These are phyloP conservation scores for Drosophila anomalata DNA, from an alignment of 2,888 invertebrate species.

Conservation along the genomic window DNA sequence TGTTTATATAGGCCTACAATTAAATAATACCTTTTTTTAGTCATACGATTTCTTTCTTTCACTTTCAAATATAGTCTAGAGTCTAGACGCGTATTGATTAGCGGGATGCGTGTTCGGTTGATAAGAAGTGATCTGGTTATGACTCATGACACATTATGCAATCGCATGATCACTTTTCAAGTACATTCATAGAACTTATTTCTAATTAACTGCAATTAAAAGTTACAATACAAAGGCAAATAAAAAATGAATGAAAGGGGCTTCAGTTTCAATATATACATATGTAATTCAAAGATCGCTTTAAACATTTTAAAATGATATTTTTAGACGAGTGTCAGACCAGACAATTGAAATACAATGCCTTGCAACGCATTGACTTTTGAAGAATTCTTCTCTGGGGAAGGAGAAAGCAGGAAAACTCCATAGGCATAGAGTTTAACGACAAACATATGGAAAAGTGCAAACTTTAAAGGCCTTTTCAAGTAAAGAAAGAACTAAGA, in stretches of 20 bases:
- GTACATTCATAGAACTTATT: not conserved
- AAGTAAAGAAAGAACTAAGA: constrained; percentile 12
- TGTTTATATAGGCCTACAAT: not conserved
- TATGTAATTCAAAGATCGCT: not conserved
- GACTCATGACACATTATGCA: constrained; percentile 21
- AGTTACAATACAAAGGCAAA: not conserved
- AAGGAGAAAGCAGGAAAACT: not conserved
- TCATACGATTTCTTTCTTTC: constrained; percentile 25
- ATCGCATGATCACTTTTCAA: constrained; percentile 29
- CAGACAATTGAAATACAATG: constrained; percentile 19
- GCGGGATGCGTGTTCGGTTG: constrained; percentile 12
- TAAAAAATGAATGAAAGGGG: not conserved
- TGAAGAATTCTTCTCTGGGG: constrained; percentile 1
- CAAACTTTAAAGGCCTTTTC: constrained; percentile 5
- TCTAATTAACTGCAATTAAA: constrained; percentile 17
- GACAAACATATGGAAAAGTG: constrained; percentile 5
- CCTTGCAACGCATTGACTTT: not conserved
- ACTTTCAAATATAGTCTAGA: constrained; percentile 5
- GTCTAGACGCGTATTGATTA: constrained; percentile 4
- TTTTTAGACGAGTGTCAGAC: not conserved
- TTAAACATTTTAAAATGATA: not conserved
- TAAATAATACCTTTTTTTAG: not conserved
- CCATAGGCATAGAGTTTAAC: constrained; percentile 8
- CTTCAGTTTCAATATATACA: not conserved
- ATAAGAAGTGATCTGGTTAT: constrained; percentile 35